Evolutionary conservation across 2,888 invertebrate species (phyloP).

Genomic region (Drosophila neotestacea): DNA sequence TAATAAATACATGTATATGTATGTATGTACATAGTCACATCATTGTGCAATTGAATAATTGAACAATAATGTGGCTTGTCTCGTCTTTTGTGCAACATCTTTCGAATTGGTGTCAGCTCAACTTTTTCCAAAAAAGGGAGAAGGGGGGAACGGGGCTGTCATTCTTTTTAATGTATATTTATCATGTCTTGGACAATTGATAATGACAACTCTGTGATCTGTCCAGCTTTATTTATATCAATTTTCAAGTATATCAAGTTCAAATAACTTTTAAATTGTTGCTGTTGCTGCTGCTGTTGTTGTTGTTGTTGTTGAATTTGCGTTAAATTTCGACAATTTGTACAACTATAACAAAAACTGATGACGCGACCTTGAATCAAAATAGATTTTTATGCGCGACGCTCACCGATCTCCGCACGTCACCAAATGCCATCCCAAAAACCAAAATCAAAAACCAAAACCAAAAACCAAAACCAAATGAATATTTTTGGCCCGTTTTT

Average conservation of each 20-base stretch:
- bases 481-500: conserved; percentile 38
- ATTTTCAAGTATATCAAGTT: conserved; percentile 25
- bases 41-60: conserved; percentile 76
- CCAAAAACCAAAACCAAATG: conserved; percentile 24
- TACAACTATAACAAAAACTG: conserved; percentile 55
- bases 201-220: conserved; percentile 8
- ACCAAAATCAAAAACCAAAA: not conserved
- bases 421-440: conserved; percentile 64
- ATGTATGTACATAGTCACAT: conserved; percentile 11
- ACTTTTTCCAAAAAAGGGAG: not conserved
- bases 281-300: not conserved
- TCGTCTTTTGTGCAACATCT: conserved; percentile 39
- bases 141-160: not conserved
- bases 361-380: conserved; percentile 77
- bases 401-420: conserved; percentile 67
- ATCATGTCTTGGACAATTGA: conserved; percentile 27
- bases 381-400: conserved; percentile 74
- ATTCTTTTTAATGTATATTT: not conserved
- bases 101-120: conserved; percentile 11
- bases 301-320: conserved; percentile 13
- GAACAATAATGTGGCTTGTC: conserved; percentile 62
- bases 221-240: not conserved
- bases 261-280: conserved; percentile 8
- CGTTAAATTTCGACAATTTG: conserved; percentile 16
- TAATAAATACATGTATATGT: conserved; percentile 48